Conservation (phyloP, 2,113 vertebrate species). For the Pseudorectes ferrugineus region DNA sequence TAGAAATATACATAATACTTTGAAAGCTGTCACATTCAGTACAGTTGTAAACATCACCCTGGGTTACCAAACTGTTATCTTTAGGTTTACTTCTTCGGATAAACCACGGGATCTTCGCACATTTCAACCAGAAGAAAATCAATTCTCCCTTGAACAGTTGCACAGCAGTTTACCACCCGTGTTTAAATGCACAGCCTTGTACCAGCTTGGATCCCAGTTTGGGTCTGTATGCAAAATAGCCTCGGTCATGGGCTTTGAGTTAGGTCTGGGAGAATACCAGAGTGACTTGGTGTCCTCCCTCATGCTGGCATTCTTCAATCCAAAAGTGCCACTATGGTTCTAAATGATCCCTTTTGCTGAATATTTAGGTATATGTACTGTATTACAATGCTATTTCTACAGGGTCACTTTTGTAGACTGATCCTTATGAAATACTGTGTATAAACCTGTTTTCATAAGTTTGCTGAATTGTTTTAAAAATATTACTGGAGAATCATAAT, state of each 20-base stretch:
- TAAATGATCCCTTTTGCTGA: not conserved
- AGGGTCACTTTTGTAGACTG: not conserved
- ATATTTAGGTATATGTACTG: not conserved
- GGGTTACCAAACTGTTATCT: slow-evolving; percentile 67
- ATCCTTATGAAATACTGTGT: not conserved
- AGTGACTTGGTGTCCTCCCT: not conserved
- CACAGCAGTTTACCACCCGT: not conserved
- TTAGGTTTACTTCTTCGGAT: slow-evolving; percentile 29
- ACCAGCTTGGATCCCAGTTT: not conserved
- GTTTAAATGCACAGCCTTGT: not conserved
- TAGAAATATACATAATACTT: slow-evolving; percentile 75
- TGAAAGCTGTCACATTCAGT: slow-evolving; percentile 77
- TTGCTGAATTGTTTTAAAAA: not conserved
- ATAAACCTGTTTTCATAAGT: not conserved
- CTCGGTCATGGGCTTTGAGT: not conserved
- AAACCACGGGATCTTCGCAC: slow-evolving; percentile 13
- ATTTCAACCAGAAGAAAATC: slow-evolving; percentile 56
- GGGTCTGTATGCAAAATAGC: not conserved
- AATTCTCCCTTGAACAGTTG: slow-evolving; percentile 25
- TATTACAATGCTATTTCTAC: not conserved
- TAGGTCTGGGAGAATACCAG: not conserved
- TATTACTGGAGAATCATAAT: not conserved
- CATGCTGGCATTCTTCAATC: not conserved
- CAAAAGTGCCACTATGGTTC: not conserved
- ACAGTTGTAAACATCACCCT: slow-evolving; percentile 75